Conservation (phyloP, 2,797 vertebrate species). For the Natrix natrix region DNA sequence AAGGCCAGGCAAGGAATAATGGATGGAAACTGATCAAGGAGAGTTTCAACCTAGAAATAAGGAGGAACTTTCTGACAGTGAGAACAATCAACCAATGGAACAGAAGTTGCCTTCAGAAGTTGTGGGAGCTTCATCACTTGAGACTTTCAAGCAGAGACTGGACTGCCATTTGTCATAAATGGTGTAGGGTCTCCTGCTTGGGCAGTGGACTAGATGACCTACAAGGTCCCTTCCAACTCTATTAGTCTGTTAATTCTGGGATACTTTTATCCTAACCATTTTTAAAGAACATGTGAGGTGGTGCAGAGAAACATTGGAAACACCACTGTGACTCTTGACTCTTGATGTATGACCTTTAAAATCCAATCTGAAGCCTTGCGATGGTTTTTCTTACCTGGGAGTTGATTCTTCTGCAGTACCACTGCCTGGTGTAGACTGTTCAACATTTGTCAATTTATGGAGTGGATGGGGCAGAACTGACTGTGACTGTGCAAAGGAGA, state of each 20-base stretch:
- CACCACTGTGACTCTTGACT: neutral
- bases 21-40: too few relatives aligned
- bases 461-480: neutral
- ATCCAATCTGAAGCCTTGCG: neutral
- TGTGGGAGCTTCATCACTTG: too few relatives aligned
- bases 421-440: neutral
- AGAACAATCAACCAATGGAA: too few relatives aligned
- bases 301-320: neutral
- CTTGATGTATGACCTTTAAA: neutral
- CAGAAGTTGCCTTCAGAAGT: too few relatives aligned
- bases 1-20: too few relatives aligned
- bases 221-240: too few relatives aligned
- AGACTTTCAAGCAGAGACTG: too few relatives aligned
- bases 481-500: neutral
- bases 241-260: slow-evolving; percentile 14
- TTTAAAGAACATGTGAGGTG: slow-evolving; percentile 21
- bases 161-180: too few relatives aligned
- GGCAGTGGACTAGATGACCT: too few relatives aligned
- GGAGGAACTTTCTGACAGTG: too few relatives aligned
- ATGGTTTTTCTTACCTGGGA: neutral
- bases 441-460: neutral
- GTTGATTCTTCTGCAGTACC: neutral
- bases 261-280: slow-evolving; percentile 39
- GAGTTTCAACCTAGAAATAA: too few relatives aligned
- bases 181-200: too few relatives aligned